phyloP scores from a whole-genome alignment of 2,113 vertebrate species.

The Silurus meridionalis region DNA sequence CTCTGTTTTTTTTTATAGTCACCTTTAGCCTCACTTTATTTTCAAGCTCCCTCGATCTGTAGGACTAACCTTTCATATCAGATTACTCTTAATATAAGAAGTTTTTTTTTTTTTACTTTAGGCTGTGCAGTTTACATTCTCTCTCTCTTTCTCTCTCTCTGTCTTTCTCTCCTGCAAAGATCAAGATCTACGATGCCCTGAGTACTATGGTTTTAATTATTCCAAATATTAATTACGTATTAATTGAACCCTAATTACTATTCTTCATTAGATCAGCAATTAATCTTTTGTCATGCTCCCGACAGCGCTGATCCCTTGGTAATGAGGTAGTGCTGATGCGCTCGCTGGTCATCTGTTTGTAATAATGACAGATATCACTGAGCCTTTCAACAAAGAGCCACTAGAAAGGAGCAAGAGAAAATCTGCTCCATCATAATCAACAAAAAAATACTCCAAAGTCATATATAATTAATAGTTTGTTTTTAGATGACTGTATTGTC shows the following conservation, averaged over 20 bases:
- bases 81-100: neutral
- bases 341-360: slow-evolving; percentile 24
- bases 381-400: neutral
- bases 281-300: slow-evolving; percentile 19
- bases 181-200: slow-evolving; percentile 36
- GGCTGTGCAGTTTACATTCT: neutral
- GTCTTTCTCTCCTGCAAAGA: neutral
- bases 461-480: slow-evolving; percentile 52
- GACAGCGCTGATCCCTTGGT: slow-evolving; percentile 21
- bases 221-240: slow-evolving; percentile 34
- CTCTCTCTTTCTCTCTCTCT: slow-evolving; percentile 10
- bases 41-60: neutral
- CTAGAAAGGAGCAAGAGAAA: neutral
- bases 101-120: neutral
- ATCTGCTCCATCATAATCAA: neutral
- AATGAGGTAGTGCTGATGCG: slow-evolving; percentile 27
- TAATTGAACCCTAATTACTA: slow-evolving; percentile 44
- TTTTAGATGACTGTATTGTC: slow-evolving; percentile 59
- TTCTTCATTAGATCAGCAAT: slow-evolving; percentile 34
- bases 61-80: neutral
- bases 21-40: neutral
- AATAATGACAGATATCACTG: slow-evolving; percentile 32
- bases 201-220: slow-evolving; percentile 45
- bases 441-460: slow-evolving; percentile 26
- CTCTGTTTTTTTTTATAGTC: neutral